Conservation (phyloP, 2,797 vertebrate species). For the Lutjanus argentimaculatus region DNA sequence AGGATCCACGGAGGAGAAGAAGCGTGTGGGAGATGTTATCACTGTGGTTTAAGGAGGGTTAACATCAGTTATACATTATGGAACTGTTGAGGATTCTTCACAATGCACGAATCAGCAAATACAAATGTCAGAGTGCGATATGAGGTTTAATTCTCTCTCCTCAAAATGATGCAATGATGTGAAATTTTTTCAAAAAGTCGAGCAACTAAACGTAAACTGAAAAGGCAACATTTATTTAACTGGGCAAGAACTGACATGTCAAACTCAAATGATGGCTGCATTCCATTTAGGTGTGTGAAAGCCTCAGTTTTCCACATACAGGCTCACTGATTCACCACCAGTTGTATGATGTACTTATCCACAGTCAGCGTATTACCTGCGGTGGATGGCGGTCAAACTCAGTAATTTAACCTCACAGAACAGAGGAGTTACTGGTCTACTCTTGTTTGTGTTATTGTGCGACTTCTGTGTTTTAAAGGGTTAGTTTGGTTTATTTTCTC, state of each 20-base stretch:
- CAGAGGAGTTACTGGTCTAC: too few relatives aligned
- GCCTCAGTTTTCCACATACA: not conserved
- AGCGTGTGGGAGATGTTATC: slow-evolving; percentile 47
- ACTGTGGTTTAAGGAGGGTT: slow-evolving; percentile 16
- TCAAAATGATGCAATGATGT: not conserved
- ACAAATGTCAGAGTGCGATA: not conserved
- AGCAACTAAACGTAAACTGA: not conserved
- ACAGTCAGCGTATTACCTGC: too few relatives aligned
- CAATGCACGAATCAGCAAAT: slow-evolving; percentile 47
- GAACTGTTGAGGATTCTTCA: slow-evolving; percentile 14
- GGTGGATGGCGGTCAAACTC: too few relatives aligned
- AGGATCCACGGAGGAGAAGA: slow-evolving; percentile 4
- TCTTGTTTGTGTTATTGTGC: too few relatives aligned
- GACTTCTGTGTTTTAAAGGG: too few relatives aligned
- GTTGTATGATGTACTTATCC: too few relatives aligned
- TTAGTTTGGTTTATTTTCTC: too few relatives aligned
- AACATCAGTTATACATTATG: slow-evolving; percentile 45
- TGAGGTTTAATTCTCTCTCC: not conserved
- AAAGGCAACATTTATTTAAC: not conserved
- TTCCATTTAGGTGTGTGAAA: too few relatives aligned
- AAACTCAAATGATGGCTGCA: not conserved
- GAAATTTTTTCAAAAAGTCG: not conserved
- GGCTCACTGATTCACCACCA: not conserved
- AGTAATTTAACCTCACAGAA: too few relatives aligned
- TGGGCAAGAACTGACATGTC: not conserved